Evolutionary conservation across 2,113 vertebrate species (phyloP), one percentile per base, ranked within the genome.

Genomic region (Phoenicopterus ruber): DNA sequence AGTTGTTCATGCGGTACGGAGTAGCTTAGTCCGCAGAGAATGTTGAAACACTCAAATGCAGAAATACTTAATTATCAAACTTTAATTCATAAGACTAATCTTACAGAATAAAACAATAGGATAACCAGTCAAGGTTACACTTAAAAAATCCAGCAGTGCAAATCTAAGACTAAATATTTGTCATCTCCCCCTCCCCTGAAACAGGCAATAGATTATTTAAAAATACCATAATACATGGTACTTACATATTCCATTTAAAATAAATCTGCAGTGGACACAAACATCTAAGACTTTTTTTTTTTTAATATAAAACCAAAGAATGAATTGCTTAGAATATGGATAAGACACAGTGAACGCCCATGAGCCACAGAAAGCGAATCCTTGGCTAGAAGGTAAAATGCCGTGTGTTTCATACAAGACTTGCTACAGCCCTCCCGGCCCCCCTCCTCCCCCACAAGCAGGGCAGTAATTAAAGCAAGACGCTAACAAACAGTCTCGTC

Each of bases 61-160:
- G 91, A 12, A 69, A 63, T 74, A 66, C 57, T 98, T 98, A 95
- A 97, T 98, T 98, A 98, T 97, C 98, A 98, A 98, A 98, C 94
- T 98, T 98, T 98, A 98, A 98, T 98, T 93, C 95, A 93, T 93
- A 97, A 93, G 97, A 97, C 98, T 98, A 97, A 97, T 98, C 94
- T 98, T 98, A 98, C 98, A 98, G 97, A 97, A 97, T 97, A 98
- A 93, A 98, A 97, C 97, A 98, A 97, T 58, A 86, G 97, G 95
- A 98, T 95, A 98, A 97, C 97, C 97, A 95, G 92, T 98, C 89
- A 96, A 96, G 97, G 97, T 98, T 97, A 98, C 98, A 98, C 97
- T 97, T 96, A 80, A 77, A 97, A 97, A 97, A 96, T 95, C 96
- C 98, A 98, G 98, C 98, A 98, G 97, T 97, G 97, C 97, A 98